Evolutionary conservation across 2,113 vertebrate species (phyloP), one percentile per base, ranked within the genome.

Genomic region (Furnarius figulus): DNA sequence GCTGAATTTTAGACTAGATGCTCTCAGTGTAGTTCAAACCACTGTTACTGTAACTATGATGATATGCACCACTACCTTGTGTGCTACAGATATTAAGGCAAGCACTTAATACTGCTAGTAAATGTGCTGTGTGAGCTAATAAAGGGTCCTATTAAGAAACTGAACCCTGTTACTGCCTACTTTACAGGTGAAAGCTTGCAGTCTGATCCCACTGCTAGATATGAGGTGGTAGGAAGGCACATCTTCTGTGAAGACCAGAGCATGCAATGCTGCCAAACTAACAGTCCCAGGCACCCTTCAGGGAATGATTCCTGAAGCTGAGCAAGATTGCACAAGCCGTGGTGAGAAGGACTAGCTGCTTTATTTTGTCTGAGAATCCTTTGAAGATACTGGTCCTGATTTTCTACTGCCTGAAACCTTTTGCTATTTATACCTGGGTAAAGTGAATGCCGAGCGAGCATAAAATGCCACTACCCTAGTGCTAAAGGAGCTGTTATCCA

Each of bases 141-240:
- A 96, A 95, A 97, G 92, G 93, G 89, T 97, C 66, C 72, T 67
- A 74, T 96, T 94, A 93, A 94, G 93, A 96, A 93, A 85, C 4
- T 52, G 94, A 96, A 85, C 92, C 86, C 87, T 96, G 47, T 85
- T 95, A 87, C 91, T 85, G 87, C 71, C 87, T 93, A 4, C 68
- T 96, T 76, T 73, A 66, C 91, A 93, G 83, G 68, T 94, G 96
- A 89, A 94, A 96, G 83, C 94, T 93, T 96, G 89, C 82, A 96
- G 94, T 90, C 83, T 91, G 86, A 94, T 95, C 85, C 95, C 65
- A 81, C 78, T 37, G 35, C 78, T 89, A 91, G 88, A 90, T 92
- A 65, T 0, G 2, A 31, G 16, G 39, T 0, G 8, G 31, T 79
- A 79, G 91, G 52, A 59, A 93, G 71, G 49, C 59, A 52, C 12